phyloP scores from a whole-genome alignment of 2,888 invertebrate genomes.

The Stenolophus ochropezus region DNA sequence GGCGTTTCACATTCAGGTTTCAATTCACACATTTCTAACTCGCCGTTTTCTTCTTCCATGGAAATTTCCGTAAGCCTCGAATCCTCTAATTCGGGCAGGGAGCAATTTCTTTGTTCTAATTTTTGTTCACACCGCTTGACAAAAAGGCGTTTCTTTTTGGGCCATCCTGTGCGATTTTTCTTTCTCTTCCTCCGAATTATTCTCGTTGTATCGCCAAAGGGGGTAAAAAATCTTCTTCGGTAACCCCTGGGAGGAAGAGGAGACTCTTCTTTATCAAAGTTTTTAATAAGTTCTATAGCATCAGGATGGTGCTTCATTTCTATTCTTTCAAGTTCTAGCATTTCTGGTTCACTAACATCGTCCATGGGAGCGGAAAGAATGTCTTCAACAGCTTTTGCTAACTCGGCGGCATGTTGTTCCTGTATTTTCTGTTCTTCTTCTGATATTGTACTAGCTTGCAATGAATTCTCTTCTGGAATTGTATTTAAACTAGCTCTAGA shows the following conservation, averaged over 20 bases:
- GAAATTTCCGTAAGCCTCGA: constrained; percentile 61
- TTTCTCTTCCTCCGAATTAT: constrained; percentile 75
- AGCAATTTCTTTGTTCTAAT: constrained; percentile 68
- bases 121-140: constrained; percentile 69
- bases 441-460: constrained; percentile 5
- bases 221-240: constrained; percentile 61
- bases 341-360: constrained; percentile 58
- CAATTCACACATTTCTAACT: constrained; percentile 60
- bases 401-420: constrained; percentile 23
- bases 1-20: constrained; percentile 65
- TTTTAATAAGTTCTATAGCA: constrained; percentile 68
- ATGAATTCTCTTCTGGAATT: constrained; percentile 66
- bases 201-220: constrained; percentile 44
- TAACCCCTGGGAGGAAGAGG: constrained; percentile 45
- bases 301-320: constrained; percentile 67
- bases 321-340: constrained; percentile 70
- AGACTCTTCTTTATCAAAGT: constrained; percentile 70
- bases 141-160: constrained; percentile 74
- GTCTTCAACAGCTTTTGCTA: constrained; percentile 50
- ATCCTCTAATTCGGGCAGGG: constrained; percentile 61
- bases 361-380: constrained; percentile 62
- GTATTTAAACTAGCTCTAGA: constrained; percentile 62
- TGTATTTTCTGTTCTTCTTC: constrained; percentile 27
- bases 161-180: constrained; percentile 90
- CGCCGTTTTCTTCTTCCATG: constrained; percentile 67